Base-by-base conservation (phyloP, 2,888 invertebrate genomes). In the Oxyteleia sp. region DNA sequence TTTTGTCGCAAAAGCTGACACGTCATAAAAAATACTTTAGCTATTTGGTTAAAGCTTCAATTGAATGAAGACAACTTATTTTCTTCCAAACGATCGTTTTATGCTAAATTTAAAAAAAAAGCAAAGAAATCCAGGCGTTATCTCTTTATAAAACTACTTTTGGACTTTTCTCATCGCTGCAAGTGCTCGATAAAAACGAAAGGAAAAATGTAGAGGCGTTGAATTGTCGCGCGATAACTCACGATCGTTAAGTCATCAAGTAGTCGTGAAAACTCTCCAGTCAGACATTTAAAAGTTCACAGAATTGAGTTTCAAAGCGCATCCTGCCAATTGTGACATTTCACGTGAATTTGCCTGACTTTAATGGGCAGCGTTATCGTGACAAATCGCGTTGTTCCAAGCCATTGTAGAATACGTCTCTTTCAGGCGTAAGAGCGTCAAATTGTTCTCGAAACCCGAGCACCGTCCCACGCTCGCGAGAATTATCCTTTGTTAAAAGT, bases 361-460 rank as follows among this genome's bases (percentile, higher is more conserved):
- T 53, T 29, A 29, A 10, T 32, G 15, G 29, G 51, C 15, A 15
- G 8, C 5, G 32, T 53, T 53, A 53, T 53, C 26, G 15, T 53
- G 32, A 53, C 15, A 53, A 53, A 53, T 53, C 51, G 29, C 15
- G 51, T 53, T 29, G 29, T 51, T 51, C 26, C 5, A n/a, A 51
- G 49, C 26, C n/a, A n/a, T n/a, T n/a, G n/a, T n/a, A n/a, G 23
- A 23, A 23, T 23, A 23, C 26, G 51, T 13, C 29, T 26, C 5
- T 51, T 51, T 29, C 26, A 29, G 5, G n/a, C 13, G 5, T 7
- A 15, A 51, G 26, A 29, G 29, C 15, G 29, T 51, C 29, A 51
- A 26, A 51, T 51, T 51, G 51, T 51, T 51, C 26, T 51, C 51
- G 15, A 49, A 49, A 49, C 1, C 23, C 49, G n/a, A 23, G 26